Evolutionary conservation across 2,113 vertebrate genomes (phyloP).

Genomic region (Halichoerus grypus): DNA sequence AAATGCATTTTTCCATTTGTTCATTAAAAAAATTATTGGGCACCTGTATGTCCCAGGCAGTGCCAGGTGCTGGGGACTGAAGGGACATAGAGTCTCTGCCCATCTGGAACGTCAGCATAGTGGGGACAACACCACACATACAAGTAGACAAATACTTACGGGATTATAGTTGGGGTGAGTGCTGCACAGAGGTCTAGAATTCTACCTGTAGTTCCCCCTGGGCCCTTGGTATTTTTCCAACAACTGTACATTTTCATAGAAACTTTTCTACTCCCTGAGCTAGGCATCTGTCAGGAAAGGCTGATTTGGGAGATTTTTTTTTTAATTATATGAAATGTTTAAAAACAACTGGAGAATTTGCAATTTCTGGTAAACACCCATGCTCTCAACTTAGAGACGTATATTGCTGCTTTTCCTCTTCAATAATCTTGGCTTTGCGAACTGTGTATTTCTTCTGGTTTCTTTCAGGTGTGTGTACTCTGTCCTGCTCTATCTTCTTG

Average conservation of each 20-base stretch:
- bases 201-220: accelerated
- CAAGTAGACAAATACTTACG: background rate
- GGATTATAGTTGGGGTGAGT: background rate
- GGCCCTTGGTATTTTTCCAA: no score
- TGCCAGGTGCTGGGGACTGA: background rate
- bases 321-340: background rate
- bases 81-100: background rate
- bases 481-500: slow-evolving; percentile 83
- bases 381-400: background rate
- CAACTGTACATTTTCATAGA: background rate
- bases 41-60: background rate
- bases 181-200: background rate
- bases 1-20: background rate
- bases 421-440: slow-evolving; percentile 71
- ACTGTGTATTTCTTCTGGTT: slow-evolving; percentile 82
- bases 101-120: background rate
- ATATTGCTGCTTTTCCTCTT: slow-evolving; percentile 21
- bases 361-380: background rate
- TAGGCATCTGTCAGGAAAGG: background rate
- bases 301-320: background rate
- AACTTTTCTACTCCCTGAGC: background rate
- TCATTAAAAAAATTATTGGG: background rate
- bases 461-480: slow-evolving; percentile 86
- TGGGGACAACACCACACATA: accelerated
- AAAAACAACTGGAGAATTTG: slow-evolving; percentile 15